phyloP scores from a whole-genome alignment of 2,113 vertebrate genomes.

The Archilochus colubris region DNA sequence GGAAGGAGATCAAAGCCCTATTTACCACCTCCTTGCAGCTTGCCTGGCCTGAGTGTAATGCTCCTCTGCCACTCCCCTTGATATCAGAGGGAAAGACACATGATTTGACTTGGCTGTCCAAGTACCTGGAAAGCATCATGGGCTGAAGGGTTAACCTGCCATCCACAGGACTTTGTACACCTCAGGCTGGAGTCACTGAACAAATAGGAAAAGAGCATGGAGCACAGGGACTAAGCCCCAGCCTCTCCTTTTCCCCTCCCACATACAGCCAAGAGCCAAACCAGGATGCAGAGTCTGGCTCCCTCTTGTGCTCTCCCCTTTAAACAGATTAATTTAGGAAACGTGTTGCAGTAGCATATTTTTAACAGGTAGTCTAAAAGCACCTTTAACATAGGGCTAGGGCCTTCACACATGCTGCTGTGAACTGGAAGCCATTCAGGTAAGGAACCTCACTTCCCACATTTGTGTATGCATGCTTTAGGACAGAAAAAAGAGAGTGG shows the following conservation, averaged over 20 bases:
- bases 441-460: not conserved
- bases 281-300: conserved; percentile 62
- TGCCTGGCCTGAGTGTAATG: not conserved
- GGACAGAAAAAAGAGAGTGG: not conserved
- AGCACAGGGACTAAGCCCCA: not conserved
- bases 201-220: accelerated
- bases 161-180: not conserved
- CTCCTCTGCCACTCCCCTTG: not conserved
- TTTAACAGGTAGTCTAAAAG: not conserved
- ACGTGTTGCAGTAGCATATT: not conserved
- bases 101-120: not conserved
- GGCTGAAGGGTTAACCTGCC: not conserved
- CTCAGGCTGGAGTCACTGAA: not conserved
- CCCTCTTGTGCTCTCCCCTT: conserved; percentile 61
- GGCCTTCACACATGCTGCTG: accelerated
- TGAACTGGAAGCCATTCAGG: not conserved
- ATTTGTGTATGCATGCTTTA: not conserved
- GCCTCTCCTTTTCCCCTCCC: not conserved
- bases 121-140: not conserved
- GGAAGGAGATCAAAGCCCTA: not conserved
- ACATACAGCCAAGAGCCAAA: not conserved
- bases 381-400: accelerated
- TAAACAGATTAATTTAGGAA: conserved; percentile 21
- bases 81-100: not conserved
- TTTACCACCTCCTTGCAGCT: not conserved